These are phyloP conservation scores for Chironomus tepperi DNA, from an alignment of 1,140 invertebrate species.

Conservation along the genomic window DNA sequence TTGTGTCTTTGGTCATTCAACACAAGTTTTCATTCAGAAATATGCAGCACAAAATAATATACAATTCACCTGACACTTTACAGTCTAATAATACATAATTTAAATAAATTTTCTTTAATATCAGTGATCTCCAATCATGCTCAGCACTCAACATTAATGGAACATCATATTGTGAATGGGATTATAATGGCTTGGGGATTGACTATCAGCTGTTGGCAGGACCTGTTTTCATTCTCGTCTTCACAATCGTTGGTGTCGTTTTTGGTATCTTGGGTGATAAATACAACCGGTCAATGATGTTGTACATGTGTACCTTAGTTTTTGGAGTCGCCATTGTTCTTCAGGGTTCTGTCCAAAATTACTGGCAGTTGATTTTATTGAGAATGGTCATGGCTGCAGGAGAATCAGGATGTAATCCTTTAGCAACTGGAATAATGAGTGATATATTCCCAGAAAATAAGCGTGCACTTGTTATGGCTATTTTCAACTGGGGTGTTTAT, in stretches of 20 bases:
- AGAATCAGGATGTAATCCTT: constrained; percentile 82
- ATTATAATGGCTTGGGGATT: constrained; percentile 83
- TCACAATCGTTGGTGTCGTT: constrained; percentile 75
- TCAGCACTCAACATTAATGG: constrained; percentile 55
- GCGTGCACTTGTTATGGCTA: constrained; percentile 78
- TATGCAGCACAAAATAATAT: no score
- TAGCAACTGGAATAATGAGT: constrained; percentile 74
- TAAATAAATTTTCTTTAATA: background rate
- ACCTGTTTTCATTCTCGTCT: constrained; percentile 84
- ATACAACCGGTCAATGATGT: constrained; percentile 62
- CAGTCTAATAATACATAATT: no score
- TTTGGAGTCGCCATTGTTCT: constrained; percentile 75
- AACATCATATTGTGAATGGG: constrained; percentile 74
- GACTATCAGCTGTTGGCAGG: constrained; percentile 89
- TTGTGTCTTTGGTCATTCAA: no score
- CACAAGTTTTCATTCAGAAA: no score
- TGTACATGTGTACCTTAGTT: constrained; percentile 66
- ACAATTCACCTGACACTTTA: no score
- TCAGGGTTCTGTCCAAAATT: constrained; percentile 72
- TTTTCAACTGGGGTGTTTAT: constrained; percentile 95
- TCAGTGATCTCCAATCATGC: constrained; percentile 40
- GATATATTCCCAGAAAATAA: constrained; percentile 76
- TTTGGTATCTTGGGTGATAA: constrained; percentile 79
- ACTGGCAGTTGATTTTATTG: constrained; percentile 82
- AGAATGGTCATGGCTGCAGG: constrained; percentile 80